Evolutionary conservation across 2,888 invertebrate genomes (phyloP).

Genomic region (Drosophila kokeensis): DNA sequence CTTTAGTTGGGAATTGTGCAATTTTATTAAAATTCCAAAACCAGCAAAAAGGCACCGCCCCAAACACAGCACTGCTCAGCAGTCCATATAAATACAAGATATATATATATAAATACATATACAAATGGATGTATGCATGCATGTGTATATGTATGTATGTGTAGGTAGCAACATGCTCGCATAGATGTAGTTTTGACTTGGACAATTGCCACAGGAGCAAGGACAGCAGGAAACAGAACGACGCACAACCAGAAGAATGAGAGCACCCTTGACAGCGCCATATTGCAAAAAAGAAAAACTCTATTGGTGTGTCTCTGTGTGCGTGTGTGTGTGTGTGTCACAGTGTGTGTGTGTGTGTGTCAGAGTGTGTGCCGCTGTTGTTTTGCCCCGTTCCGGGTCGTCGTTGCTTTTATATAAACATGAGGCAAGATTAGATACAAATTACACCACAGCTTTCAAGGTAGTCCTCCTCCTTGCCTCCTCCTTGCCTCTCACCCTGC

Average conservation of each 20-base stretch:
- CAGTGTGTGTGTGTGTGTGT: not conserved
- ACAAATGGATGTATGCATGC: not conserved
- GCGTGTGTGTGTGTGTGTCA: conserved; percentile 8
- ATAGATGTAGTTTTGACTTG: conserved; percentile 33
- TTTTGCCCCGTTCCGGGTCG: conserved; percentile 44
- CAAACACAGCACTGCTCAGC: conserved; percentile 38
- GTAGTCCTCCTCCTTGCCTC: conserved; percentile 52
- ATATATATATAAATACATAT: conserved; percentile 31
- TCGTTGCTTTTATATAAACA: conserved; percentile 79
- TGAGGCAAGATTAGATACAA: conserved; percentile 81
- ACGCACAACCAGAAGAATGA: conserved; percentile 23
- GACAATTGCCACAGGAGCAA: conserved; percentile 14
- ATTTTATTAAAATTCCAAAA: conserved; percentile 81
- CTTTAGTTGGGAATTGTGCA: conserved; percentile 80
- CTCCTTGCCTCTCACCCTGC: not conserved
- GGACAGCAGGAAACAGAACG: conserved; percentile 10
- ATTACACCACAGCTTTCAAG: conserved; percentile 78
- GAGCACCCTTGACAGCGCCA: conserved; percentile 51
- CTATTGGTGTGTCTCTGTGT: conserved; percentile 29
- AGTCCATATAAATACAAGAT: conserved; percentile 55
- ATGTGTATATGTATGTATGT: conserved; percentile 6
- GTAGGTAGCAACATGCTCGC: conserved; percentile 3
- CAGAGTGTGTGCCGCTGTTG: conserved; percentile 29
- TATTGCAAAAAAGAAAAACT: conserved; percentile 71
- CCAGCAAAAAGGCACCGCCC: conserved; percentile 32